Percentiles rank a stretch among this genome's conserved stretches.
Evolutionary conservation across 2,888 invertebrate genomes (phyloP).

Genomic region (Bellardia pandia): DNA sequence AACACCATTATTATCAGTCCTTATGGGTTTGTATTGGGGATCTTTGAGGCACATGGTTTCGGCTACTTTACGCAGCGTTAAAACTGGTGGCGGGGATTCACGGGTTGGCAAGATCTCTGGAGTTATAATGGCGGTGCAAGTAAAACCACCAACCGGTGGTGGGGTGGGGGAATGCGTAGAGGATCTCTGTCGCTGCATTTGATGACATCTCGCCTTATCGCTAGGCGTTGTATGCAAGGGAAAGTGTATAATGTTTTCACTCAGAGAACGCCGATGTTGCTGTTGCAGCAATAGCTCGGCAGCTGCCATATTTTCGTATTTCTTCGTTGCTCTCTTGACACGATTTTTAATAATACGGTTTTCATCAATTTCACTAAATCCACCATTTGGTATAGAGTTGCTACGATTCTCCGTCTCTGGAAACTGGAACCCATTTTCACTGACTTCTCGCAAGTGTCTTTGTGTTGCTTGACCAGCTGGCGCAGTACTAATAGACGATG

Average conservation of each 20-base stretch:
- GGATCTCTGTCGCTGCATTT: constrained; percentile 85
- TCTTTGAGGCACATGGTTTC: constrained; percentile 94
- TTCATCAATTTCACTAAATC: constrained; percentile 80
- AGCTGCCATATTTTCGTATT: constrained; percentile 79
- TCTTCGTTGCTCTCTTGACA: constrained; percentile 82
- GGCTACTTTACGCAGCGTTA: constrained; percentile 89
- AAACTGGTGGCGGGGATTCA: constrained; percentile 78
- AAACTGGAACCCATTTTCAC: constrained; percentile 79
- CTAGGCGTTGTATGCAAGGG: constrained; percentile 88
- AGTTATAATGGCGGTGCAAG: constrained; percentile 84
- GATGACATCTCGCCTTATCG: constrained; percentile 90
- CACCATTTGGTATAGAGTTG: constrained; percentile 76
- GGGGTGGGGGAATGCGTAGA: constrained; percentile 82
- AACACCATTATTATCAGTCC: constrained; percentile 82
- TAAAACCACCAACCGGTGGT: constrained; percentile 75
- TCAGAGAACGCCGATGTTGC: constrained; percentile 89
- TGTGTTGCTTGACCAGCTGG: constrained; percentile 76
- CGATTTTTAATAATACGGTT: constrained; percentile 79
- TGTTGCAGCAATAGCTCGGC: constrained; percentile 85
- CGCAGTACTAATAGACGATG: constrained; percentile 73
- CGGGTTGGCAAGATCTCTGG: constrained; percentile 84
- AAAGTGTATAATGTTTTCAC: constrained; percentile 88
- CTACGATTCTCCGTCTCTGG: constrained; percentile 74
- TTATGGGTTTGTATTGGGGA: constrained; percentile 90
- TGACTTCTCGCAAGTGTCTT: constrained; percentile 76